These are phyloP conservation scores for Rhysida immarginata DNA, from an alignment of 1,140 invertebrate species.

Conservation along the genomic window DNA sequence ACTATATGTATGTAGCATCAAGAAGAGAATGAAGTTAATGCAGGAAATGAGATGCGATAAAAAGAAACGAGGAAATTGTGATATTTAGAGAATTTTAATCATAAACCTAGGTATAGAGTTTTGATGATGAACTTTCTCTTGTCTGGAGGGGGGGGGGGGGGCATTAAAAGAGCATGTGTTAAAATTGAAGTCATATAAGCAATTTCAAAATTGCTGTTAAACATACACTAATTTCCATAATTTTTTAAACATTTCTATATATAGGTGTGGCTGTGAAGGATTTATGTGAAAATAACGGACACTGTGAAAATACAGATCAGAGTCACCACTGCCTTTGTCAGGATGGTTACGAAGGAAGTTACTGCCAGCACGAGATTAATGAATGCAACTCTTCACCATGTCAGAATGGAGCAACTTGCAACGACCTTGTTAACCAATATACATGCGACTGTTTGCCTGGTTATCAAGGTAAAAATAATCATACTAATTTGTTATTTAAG, in stretches of 20 bases:
- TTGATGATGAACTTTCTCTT: too few relatives aligned
- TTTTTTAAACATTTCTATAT: slow-evolving; percentile 7
- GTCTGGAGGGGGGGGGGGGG: too few relatives aligned
- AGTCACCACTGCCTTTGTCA: slow-evolving; percentile 73
- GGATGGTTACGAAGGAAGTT: slow-evolving; percentile 76
- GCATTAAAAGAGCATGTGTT: too few relatives aligned
- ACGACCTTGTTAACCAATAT: slow-evolving; percentile 67
- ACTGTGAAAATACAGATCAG: slow-evolving; percentile 77
- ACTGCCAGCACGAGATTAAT: slow-evolving; percentile 75
- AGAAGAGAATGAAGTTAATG: too few relatives aligned
- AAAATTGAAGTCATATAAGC: too few relatives aligned
- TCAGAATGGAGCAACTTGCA: slow-evolving; percentile 73
- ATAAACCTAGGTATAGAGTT: too few relatives aligned
- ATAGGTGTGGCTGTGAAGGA: slow-evolving; percentile 46
- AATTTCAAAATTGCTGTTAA: not conserved
- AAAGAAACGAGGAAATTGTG: too few relatives aligned
- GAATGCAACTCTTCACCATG: slow-evolving; percentile 55
- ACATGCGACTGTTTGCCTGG: slow-evolving; percentile 71
- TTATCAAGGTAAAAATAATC: slow-evolving; percentile 44
- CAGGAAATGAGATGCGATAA: too few relatives aligned
- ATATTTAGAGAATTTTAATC: too few relatives aligned
- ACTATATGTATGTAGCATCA: too few relatives aligned
- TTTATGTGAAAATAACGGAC: slow-evolving; percentile 71
- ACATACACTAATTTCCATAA: slow-evolving; percentile 3
- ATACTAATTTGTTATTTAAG: not conserved